These are phyloP conservation scores for Sander lucioperca DNA, from an alignment of 2,113 vertebrate genomes.

Conservation along the genomic window DNA sequence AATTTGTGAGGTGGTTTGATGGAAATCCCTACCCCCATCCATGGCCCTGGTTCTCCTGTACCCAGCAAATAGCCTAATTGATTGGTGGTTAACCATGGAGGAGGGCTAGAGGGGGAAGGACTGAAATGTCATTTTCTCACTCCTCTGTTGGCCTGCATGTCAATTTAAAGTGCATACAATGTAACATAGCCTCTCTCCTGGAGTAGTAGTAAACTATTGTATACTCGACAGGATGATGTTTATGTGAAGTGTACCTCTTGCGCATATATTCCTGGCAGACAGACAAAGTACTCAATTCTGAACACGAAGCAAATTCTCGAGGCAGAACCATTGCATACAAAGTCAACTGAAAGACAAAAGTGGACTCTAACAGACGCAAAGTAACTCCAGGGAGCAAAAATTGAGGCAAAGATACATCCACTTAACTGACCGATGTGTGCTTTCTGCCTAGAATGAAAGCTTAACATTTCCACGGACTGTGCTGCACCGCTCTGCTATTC, in stretches of 20 bases:
- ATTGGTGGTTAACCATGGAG: constrained; percentile 58
- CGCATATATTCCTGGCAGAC: background rate
- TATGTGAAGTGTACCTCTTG: background rate
- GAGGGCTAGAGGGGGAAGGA: constrained; percentile 3
- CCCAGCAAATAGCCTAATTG: constrained; percentile 63
- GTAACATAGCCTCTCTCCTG: background rate
- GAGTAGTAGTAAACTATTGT: background rate
- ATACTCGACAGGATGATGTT: background rate
- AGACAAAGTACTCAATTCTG: background rate
- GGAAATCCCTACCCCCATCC: constrained; percentile 58
- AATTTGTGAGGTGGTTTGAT: constrained; percentile 67
- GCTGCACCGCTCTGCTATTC: background rate
- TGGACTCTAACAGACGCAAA: background rate
- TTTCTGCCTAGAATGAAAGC: background rate
- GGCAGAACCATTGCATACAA: background rate
- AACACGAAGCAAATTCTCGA: background rate
- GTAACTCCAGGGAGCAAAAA: too few species aligned
- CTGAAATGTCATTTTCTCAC: constrained; percentile 13
- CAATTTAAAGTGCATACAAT: background rate
- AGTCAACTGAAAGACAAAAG: background rate
- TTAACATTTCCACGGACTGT: background rate
- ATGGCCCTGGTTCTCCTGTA: constrained; percentile 23
- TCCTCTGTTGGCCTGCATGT: constrained; percentile 40
- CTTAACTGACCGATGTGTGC: background rate
- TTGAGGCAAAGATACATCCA: background rate